phyloP scores from a whole-genome alignment of 92 coral and sea anemone species.

The Palythoa grandiflora region DNA sequence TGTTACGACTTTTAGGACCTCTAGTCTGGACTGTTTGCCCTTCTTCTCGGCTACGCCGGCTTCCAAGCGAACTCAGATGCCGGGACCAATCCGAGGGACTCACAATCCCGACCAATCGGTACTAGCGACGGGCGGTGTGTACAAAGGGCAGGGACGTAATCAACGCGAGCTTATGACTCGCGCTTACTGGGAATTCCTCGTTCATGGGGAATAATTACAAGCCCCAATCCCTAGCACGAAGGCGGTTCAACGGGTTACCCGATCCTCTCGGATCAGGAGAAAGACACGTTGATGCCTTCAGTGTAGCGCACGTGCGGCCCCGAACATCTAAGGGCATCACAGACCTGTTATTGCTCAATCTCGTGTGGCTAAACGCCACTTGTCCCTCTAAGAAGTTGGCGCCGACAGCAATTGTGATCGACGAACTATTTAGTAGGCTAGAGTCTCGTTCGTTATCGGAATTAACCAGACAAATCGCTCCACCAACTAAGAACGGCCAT shows the following conservation, averaged over 20 bases:
- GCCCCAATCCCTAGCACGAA: neutral
- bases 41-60: no score
- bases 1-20: no score
- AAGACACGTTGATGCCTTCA: neutral
- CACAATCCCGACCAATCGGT: constrained; percentile 75
- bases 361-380: constrained; percentile 49
- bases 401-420: constrained; percentile 22
- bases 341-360: constrained; percentile 72
- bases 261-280: neutral
- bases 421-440: constrained; percentile 61
- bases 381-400: constrained; percentile 71
- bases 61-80: neutral
- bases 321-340: constrained; percentile 75
- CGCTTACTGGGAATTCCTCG: constrained; percentile 67
- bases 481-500: constrained; percentile 48
- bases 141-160: constrained; percentile 56
- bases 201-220: neutral
- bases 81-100: constrained; percentile 31
- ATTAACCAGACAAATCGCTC: constrained; percentile 71
- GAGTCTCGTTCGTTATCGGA: constrained; percentile 71
- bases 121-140: constrained; percentile 66
- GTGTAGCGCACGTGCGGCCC: constrained; percentile 77
- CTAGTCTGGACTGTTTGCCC: no score
- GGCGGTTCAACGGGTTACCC: neutral
- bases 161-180: constrained; percentile 71